Percentiles rank a stretch among this genome's conserved stretches.
These are phyloP conservation scores for Hyperoplus lanceolatus DNA, from an alignment of 2,797 vertebrate species.

Conservation along the genomic window DNA sequence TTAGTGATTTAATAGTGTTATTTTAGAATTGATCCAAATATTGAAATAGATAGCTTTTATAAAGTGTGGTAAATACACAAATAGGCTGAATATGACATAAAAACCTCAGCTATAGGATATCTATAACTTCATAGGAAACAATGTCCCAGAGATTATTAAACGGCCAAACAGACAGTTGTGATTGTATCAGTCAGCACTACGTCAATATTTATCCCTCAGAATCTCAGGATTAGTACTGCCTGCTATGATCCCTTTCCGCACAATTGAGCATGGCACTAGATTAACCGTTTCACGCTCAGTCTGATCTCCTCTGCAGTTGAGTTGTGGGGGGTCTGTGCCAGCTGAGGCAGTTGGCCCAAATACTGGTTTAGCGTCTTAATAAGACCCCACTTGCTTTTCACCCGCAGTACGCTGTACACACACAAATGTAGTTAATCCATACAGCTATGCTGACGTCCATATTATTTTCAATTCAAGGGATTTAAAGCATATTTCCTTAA, in stretches of 20 bases:
- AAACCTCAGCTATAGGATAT: background rate
- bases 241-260: conserved; percentile 74
- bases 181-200: conserved; percentile 69
- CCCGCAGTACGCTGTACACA: conserved; percentile 23
- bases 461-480: conserved; percentile 14
- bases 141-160: background rate
- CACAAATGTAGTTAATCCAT: conserved; percentile 19
- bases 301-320: conserved; percentile 61
- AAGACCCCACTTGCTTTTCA: conserved; percentile 61
- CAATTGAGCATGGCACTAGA: conserved; percentile 76
- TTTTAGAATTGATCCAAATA: background rate
- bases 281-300: conserved; percentile 80
- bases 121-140: background rate
- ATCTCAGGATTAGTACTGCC: conserved; percentile 72
- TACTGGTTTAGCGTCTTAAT: conserved; percentile 65
- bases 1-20: background rate
- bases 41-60: background rate
- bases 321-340: conserved; percentile 41
- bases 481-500: conserved; percentile 9
- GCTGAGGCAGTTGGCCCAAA: conserved; percentile 69
- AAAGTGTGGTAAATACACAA: background rate
- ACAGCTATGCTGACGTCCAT: conserved; percentile 1
- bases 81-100: background rate
- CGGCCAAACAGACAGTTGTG: conserved; percentile 57
- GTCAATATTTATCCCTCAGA: conserved; percentile 79